phyloP scores from a whole-genome alignment of 1,140 invertebrate species.

The Apocrypta bakeri region DNA sequence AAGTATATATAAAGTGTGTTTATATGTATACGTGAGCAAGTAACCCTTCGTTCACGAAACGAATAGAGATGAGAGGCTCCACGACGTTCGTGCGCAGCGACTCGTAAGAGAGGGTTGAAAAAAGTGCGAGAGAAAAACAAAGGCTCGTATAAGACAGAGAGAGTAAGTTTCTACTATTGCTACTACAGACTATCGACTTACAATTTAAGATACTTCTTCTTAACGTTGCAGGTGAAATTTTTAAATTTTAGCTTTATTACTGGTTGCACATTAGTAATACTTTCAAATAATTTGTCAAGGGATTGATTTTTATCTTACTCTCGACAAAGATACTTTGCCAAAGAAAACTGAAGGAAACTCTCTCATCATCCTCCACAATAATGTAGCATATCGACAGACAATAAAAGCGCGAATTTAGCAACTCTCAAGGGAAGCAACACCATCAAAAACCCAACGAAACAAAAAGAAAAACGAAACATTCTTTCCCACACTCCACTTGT shows the following conservation, averaged over 20 bases:
- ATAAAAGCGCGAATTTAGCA: background rate
- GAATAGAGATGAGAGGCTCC: slow-evolving; percentile 1
- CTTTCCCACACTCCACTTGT: background rate
- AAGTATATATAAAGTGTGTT: too few relatives aligned
- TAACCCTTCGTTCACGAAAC: slow-evolving; percentile 9
- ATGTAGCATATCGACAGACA: too few relatives aligned
- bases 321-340: too few relatives aligned
- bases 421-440: background rate
- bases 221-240: background rate
- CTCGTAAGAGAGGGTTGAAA: background rate
- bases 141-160: background rate
- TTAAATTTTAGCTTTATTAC: background rate
- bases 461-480: background rate
- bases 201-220: too few relatives aligned
- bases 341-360: too few relatives aligned
- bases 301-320: too few relatives aligned
- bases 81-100: background rate
- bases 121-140: background rate
- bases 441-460: background rate
- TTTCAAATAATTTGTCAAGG: too few relatives aligned
- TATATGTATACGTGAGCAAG: background rate
- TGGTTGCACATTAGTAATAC: too few relatives aligned
- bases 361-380: too few relatives aligned
- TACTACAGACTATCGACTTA: background rate
- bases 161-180: background rate